A percentile compares a stretch with the other conserved stretches of the same genome.
Conservation (phyloP, 2,113 vertebrate species). For the Hoplias malabaricus region DNA sequence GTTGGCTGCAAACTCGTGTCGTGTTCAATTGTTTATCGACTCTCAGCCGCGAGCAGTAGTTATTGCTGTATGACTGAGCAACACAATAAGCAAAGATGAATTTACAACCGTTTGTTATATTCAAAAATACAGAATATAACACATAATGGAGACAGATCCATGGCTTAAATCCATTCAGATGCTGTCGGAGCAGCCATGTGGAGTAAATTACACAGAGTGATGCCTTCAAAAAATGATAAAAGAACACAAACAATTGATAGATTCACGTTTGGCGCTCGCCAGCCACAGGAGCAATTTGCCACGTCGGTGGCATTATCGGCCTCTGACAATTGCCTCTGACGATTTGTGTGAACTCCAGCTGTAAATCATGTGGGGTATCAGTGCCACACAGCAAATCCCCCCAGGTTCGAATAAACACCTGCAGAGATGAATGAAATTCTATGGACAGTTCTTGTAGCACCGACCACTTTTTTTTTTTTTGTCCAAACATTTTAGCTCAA, state of each 20-base stretch:
- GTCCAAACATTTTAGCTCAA: too few relatives aligned
- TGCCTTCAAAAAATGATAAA: neutral
- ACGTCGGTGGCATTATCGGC: constrained; percentile 8
- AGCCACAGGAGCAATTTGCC: constrained; percentile 3
- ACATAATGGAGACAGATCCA: neutral
- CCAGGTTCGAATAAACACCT: neutral
- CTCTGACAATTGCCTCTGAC: constrained; percentile 4
- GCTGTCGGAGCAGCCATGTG: neutral
- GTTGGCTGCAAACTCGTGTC: neutral
- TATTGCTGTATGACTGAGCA: constrained; percentile 10
- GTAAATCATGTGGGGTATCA: neutral
- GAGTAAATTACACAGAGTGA: constrained; percentile 10
- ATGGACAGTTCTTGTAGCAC: neutral
- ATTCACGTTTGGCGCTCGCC: neutral
- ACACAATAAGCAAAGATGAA: neutral
- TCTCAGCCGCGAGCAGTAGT: neutral
- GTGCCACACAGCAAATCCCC: neutral
- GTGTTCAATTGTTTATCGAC: constrained; percentile 9
- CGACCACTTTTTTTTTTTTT: too few relatives aligned
- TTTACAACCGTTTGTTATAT: neutral
- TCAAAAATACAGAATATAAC: neutral
- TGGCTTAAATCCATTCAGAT: constrained; percentile 6
- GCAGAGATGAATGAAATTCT: neutral
- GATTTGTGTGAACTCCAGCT: neutral
- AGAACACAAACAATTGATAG: neutral